phyloP scores from a whole-genome alignment of 2,888 invertebrate genomes.

The Drosophila lutescens region DNA sequence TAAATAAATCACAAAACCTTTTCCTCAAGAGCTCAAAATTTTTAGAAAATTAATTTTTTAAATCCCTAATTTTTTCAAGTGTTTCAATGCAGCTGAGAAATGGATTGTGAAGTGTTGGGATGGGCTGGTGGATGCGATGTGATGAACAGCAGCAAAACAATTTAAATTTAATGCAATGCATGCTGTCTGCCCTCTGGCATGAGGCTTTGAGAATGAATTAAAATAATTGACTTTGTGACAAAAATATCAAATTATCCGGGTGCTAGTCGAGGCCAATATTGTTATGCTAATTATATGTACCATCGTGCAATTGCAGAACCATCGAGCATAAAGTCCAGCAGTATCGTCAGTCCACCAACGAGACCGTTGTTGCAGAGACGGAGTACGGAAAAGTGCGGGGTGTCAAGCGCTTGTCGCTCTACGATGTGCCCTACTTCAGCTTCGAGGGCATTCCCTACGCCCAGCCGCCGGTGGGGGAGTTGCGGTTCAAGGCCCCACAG shows the following conservation, averaged over 20 bases:
- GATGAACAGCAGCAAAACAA: conserved; percentile 57
- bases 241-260: conserved; percentile 41
- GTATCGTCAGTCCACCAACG: conserved; percentile 78
- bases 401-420: conserved; percentile 78
- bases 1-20: neutral
- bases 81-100: conserved; percentile 24
- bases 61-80: neutral
- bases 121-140: conserved; percentile 36
- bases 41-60: no score
- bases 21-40: no score
- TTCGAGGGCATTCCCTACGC: conserved; percentile 84
- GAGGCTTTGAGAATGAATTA: conserved; percentile 58
- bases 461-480: conserved; percentile 82
- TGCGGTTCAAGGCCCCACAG: conserved; percentile 84
- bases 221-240: conserved; percentile 55
- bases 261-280: conserved; percentile 24
- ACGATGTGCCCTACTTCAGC: conserved; percentile 80
- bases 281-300: conserved; percentile 30
- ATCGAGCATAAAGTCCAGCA: conserved; percentile 81
- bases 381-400: conserved; percentile 82
- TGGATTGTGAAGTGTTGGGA: conserved; percentile 14
- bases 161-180: conserved; percentile 61
- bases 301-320: conserved; percentile 59
- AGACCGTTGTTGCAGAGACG: conserved; percentile 79
- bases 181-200: conserved; percentile 40